Base-by-base conservation (phyloP, 2,888 invertebrate genomes). In the Drosophila paramelanica region DNA sequence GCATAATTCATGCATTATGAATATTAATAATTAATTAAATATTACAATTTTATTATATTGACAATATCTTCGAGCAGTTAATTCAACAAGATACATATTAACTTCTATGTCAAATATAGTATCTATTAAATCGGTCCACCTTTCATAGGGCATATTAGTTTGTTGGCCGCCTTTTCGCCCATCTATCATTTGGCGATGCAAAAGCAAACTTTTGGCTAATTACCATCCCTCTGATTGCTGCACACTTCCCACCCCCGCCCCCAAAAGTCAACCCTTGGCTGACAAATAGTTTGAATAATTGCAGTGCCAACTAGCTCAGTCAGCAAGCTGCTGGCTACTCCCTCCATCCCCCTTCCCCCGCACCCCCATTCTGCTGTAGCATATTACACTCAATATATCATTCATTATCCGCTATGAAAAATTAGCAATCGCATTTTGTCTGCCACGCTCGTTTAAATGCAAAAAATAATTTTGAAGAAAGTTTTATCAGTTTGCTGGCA, bases 221-320 rank as follows among this genome's bases (percentile, higher is more conserved):
- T 81, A 86, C 67, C 80, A 67, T 25, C 50, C 75, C 36, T 10
- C 31, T 67, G 67, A 73, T 43, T 61, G 41, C 55, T 10, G 46
- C 36, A 39, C 46, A 57, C 45, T 67, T 57, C 20, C 45, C 46
- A 57, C 57, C 31, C 31, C 31, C 8, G n/a, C n/a, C 2, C 0
- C 27, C 31, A 8, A 10, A 10, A 2, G 3, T 13, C 11, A 8
- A 8, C 38, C 25, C 13, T 36, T 36, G 65, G 23, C 87, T 81
- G 84, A 78, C 87, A 85, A 85, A 88, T 85, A 87, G 89, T 83
- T 80, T 83, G 89, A 88, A 88, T 85, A 85, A 85, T 85, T 85
- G 78, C 79, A 52, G 62, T 62, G 59, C 20, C 67, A 82, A 66
- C 81, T 65, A 76, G 69, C 69, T 67, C 69, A 69, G 75, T 53